Evolutionary conservation across 2,797 vertebrate genomes (phyloP).

Genomic region (Rallus crepitans): DNA sequence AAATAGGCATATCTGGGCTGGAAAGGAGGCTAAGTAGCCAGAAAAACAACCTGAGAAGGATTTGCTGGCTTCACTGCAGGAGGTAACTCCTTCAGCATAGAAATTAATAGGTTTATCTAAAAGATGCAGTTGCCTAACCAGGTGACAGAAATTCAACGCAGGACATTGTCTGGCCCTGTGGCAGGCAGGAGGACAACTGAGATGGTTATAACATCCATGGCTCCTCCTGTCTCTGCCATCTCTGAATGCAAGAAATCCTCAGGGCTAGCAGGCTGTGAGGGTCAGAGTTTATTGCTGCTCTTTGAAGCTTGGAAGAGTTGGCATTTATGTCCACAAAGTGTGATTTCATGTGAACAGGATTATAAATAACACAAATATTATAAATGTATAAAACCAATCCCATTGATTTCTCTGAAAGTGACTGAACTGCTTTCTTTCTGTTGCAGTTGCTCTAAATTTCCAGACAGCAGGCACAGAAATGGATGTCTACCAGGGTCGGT

Average conservation of each 20-base stretch:
- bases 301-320: background rate
- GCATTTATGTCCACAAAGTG: background rate
- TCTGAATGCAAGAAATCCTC: background rate
- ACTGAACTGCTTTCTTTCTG: conserved; percentile 12
- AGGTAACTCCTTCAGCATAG: background rate
- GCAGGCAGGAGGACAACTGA: background rate
- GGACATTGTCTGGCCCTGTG: background rate
- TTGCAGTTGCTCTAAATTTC: conserved; percentile 95
- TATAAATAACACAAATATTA: background rate
- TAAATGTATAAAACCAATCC: background rate
- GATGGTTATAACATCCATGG: background rate
- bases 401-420: background rate
- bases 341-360: background rate
- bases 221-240: background rate
- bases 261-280: background rate
- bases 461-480: conserved; percentile 91
- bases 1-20: background rate
- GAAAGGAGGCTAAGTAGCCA: background rate
- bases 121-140: background rate
- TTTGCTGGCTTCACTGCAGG: background rate
- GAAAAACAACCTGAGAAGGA: background rate
- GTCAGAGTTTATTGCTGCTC: background rate
- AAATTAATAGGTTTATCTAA: background rate
- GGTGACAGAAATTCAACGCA: background rate
- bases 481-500: conserved; percentile 93